phyloP scores from a whole-genome alignment of 2,113 vertebrate species.

The Alexandromys fortis region DNA sequence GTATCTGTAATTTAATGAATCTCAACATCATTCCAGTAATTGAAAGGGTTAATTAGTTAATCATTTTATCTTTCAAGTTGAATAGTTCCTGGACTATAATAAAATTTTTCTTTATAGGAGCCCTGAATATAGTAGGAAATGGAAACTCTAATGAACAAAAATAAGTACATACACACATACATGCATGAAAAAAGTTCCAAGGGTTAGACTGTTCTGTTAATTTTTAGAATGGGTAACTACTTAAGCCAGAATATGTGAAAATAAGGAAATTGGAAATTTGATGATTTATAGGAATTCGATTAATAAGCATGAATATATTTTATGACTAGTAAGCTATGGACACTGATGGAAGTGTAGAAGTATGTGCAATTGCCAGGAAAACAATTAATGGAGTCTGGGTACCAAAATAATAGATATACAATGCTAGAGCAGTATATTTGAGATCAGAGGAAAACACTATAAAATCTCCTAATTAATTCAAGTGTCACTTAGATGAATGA shows the following conservation, averaged over 20 bases:
- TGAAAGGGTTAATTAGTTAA: neutral
- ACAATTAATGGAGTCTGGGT: neutral
- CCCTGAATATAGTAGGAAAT: neutral
- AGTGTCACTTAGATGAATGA: neutral
- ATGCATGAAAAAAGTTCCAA: neutral
- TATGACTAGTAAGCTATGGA: accelerated
- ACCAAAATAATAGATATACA: neutral
- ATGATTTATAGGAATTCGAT: neutral
- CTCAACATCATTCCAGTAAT: neutral
- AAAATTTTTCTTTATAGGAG: neutral
- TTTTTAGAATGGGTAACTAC: neutral
- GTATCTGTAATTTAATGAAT: neutral
- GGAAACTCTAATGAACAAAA: neutral
- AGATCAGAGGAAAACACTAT: neutral
- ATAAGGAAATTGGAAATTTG: neutral
- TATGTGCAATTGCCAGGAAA: neutral
- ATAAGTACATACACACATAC: neutral
- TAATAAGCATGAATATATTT: neutral
- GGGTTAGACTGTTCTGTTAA: neutral
- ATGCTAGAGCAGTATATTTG: neutral
- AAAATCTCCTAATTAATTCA: neutral
- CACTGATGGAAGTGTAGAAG: neutral
- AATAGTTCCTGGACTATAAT: neutral
- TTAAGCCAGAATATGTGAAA: neutral
- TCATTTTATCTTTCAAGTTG: neutral